Evolutionary conservation across 2,888 invertebrate species (phyloP), one percentile per base, ranked within the genome.

Genomic region (Drosophila picticornis): DNA sequence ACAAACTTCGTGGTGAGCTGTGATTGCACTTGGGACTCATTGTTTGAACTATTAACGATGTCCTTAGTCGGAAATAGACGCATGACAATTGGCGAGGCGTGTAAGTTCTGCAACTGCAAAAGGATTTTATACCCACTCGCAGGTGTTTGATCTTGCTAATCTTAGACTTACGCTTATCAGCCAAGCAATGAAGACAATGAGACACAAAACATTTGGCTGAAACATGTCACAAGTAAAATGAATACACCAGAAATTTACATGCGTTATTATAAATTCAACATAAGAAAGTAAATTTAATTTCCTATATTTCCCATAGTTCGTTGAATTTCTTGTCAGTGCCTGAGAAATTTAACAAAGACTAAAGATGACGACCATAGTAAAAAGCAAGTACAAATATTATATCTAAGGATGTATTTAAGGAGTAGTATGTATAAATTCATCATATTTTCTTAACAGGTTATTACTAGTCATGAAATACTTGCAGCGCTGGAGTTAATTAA

Each of bases 241-340:
- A 53, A 31, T n/a, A 46, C 10, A 59, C 71, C 43, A 29, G 7
- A 70, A 70, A 70, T 70, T 70, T 70, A 27, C 53, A 31, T 22
- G 10, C 25, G 4, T 19, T 56, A 2, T 27, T 22, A 32, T 19
- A 32, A 66, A 40, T 29, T 22, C 25, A 36, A 34, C 32, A n/a
- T 10, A 36, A 43, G 7, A 65, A 51, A 19, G 51, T 27, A 65
- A 34, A 22, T 34, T n/a, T 2, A 0, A 34, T 13, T 34, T 34
- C 1, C 11, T 4, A 32, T 32, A 34, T 13, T 34, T 34, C 13
- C 11, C 13, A 34, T 10, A 50, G 27, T 2, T 51, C 6, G 19
- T 27, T 1, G 50, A 29, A 11, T 51, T 29, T 27, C 1, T 27
- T 51, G 50, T 27, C 29, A 29, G 27, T 11, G 2, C 11, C 6